Evolutionary conservation across 1,140 invertebrate species (phyloP), one percentile per base, ranked within the genome.

Genomic region (Solenopsis fugax): DNA sequence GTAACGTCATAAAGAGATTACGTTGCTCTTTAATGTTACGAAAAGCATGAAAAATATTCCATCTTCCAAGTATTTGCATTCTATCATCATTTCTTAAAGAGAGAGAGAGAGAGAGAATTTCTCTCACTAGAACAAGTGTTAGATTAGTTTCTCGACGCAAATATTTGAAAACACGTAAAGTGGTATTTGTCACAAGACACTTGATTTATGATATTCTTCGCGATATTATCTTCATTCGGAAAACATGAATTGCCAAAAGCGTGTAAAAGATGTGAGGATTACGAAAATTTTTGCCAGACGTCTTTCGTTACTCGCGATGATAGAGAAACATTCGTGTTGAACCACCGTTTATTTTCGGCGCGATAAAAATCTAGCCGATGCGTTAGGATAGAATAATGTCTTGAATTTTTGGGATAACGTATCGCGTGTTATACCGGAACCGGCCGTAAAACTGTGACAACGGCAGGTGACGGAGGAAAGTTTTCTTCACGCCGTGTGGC

Each of bases 401-500:
- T 56, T 12, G 62, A 37, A 87, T 82, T 82, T 71, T 37, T 72
- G 24, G 2, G 58, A 64, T 52, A 62, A 85, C 62, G 37, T 41
- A 82, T 72, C 65, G 45, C 85, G 41, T 50, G 48, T 78, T 85
- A 87, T 67, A 72, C n/a, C 21, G 41, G 52, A 41, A 78, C 45
- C 80, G 81, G 45, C 37, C 52, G 81, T 87, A 87, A 87, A 87
- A 87, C 65, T 71, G 56, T 85, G 86, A 87, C 86, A 75, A 84
- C 24, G 67, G 71, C 64, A 87, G 73, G 85, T 81, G 76, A 88
- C 73, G 65, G 78, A 62, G 64, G 69, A 90, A 91, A 88, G 87
- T 89, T 89, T 90, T 88, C 82, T 65, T 88, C 87, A 67, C 89
- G 69, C 84, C 62, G 50, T 29, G 72, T 80, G 71, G 72, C 76